Percentiles rank a stretch among this genome's conserved stretches.
Evolutionary conservation across 2,113 vertebrate species (phyloP).

Genomic region (Sialia sialis): DNA sequence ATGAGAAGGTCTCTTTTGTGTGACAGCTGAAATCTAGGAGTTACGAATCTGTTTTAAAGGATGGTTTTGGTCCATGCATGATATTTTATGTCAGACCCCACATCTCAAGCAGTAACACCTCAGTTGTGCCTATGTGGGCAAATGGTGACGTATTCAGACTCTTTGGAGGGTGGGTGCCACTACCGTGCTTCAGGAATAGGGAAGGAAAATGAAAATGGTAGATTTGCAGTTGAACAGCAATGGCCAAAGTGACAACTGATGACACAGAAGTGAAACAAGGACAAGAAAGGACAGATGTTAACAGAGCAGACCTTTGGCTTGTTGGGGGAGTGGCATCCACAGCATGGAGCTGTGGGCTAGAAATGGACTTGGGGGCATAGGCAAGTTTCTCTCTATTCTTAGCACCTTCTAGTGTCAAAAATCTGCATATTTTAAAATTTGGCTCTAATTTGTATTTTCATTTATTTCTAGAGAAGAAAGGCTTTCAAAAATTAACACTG

Average conservation of each 20-base stretch:
- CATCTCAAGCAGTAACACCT: background rate
- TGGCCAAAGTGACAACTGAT: background rate
- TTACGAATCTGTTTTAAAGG: background rate
- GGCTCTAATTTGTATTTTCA: background rate
- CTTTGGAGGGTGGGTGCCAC: background rate
- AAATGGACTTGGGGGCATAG: accelerated
- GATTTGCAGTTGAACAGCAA: background rate
- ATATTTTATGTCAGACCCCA: background rate
- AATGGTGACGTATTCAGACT: background rate
- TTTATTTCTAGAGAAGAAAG: background rate
- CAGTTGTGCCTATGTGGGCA: background rate
- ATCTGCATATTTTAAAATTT: background rate
- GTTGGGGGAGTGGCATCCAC: background rate
- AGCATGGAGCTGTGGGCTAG: background rate
- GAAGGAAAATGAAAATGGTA: background rate
- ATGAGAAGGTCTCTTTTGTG: background rate
- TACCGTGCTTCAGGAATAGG: background rate
- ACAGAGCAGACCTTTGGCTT: background rate
- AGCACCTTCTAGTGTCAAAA: background rate
- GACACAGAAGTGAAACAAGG: background rate
- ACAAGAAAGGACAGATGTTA: background rate
- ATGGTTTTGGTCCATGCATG: background rate
- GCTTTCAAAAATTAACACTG: background rate
- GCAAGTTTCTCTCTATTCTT: background rate
- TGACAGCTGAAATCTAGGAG: background rate